Conservation (phyloP, 2,797 vertebrate species). For the Erpetoichthys calabaricus region DNA sequence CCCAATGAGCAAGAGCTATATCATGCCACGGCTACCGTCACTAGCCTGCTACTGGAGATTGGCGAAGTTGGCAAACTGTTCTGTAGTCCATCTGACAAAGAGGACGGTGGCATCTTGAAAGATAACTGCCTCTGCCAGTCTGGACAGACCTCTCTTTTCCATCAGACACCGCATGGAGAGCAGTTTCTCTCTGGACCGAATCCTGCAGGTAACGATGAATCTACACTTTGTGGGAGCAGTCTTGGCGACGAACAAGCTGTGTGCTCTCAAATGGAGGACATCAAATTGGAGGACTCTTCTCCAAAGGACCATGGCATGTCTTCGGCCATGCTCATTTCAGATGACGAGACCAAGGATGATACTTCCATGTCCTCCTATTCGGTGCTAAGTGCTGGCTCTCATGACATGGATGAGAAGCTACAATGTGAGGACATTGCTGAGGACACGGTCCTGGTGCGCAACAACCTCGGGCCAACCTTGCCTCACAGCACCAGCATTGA, state of each 20-base stretch:
- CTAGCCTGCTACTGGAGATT: slow-evolving; percentile 89
- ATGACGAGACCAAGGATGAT: slow-evolving; percentile 89
- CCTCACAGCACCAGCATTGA: slow-evolving; percentile 73
- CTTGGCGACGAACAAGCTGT: slow-evolving; percentile 9
- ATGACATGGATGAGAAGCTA: slow-evolving; percentile 86
- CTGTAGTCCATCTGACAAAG: slow-evolving; percentile 29
- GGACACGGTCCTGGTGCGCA: slow-evolving; percentile 83
- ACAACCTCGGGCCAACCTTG: slow-evolving; percentile 32
- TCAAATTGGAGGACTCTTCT: slow-evolving; percentile 83
- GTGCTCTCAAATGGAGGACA: slow-evolving; percentile 71
- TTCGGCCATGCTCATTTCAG: slow-evolving; percentile 84
- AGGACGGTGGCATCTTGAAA: slow-evolving; percentile 20
- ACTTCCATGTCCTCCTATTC: slow-evolving; percentile 95
- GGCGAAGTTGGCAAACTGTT: slow-evolving; percentile 91
- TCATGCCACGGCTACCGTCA: slow-evolving; percentile 85
- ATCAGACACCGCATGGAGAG: slow-evolving; percentile 27
- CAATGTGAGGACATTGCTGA: slow-evolving; percentile 91
- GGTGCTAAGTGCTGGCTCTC: slow-evolving; percentile 82
- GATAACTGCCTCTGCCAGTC: neutral
- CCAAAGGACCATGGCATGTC: slow-evolving; percentile 71
- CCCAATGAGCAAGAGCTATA: slow-evolving; percentile 85
- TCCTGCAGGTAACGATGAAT: slow-evolving; percentile 29
- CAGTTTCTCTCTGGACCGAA: slow-evolving; percentile 24
- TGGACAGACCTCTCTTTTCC: slow-evolving; percentile 9
- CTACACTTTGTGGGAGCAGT: slow-evolving; percentile 24